phyloP scores from a whole-genome alignment of 2,888 invertebrate species.

The Syrista parreyssii region DNA sequence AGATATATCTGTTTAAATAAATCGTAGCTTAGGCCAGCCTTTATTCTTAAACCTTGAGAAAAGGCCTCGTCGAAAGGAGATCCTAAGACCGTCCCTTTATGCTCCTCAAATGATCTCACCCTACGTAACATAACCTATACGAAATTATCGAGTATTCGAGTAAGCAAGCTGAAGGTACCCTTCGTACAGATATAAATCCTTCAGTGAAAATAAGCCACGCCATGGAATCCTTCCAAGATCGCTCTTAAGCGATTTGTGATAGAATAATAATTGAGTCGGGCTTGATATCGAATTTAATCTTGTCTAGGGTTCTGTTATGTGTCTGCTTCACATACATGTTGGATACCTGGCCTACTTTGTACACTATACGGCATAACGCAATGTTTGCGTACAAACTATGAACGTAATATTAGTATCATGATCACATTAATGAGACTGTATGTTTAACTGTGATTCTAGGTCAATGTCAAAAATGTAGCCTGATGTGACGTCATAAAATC shows the following conservation, averaged over 20 bases:
- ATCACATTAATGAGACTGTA: not conserved
- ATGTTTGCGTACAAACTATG: not conserved
- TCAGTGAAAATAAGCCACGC: not conserved
- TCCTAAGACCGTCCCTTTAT: not conserved
- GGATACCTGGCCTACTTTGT: not conserved
- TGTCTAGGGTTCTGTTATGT: not conserved
- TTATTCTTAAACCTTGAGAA: not conserved
- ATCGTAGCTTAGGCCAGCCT: not conserved
- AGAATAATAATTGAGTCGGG: not conserved
- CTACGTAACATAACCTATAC: not conserved
- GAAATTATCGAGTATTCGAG: not conserved
- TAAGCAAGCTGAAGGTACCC: not conserved
- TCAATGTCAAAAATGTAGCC: not conserved
- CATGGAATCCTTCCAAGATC: not conserved
- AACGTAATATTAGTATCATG: not conserved
- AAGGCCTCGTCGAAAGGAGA: not conserved
- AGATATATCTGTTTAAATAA: conserved; percentile 6
- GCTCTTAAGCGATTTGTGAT: not conserved
- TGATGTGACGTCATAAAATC: not conserved
- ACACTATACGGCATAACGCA: not conserved
- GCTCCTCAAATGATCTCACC: not conserved
- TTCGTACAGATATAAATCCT: not conserved
- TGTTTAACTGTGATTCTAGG: not conserved
- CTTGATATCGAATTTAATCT: not conserved
- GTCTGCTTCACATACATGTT: not conserved